A percentile compares a stretch with the other conserved stretches of the same genome.
Evolutionary conservation across 2,113 vertebrate genomes (phyloP).

Genomic region (Andinoacara biseriatus): DNA sequence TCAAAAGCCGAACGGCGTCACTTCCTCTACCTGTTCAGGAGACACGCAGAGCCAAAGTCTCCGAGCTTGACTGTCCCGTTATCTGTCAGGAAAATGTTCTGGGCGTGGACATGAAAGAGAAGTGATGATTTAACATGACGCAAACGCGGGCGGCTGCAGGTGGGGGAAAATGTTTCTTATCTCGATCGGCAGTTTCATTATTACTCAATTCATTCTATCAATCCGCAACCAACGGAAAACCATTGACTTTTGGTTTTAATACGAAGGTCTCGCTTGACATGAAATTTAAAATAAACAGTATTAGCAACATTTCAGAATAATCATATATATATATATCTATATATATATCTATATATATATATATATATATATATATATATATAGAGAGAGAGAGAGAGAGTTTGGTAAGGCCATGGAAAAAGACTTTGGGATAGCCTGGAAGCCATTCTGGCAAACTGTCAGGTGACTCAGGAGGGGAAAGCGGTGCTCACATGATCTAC

Average conservation of each 20-base stretch:
- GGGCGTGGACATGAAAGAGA: conserved; percentile 41
- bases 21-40: conserved; percentile 86
- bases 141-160: conserved; percentile 5
- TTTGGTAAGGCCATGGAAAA: no score
- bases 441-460: no score
- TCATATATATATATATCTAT: no score
- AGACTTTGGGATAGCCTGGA: no score
- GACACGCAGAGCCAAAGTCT: conserved; percentile 92
- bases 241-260: background rate
- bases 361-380: no score
- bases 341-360: no score
- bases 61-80: conserved; percentile 88
- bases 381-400: no score
- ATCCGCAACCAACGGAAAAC: conserved; percentile 8
- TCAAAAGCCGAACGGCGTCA: background rate
- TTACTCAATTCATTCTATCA: conserved; percentile 31
- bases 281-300: background rate
- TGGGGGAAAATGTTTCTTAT: conserved; percentile 12
- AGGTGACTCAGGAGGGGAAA: no score
- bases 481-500: no score
- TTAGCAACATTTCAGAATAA: background rate
- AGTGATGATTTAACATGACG: conserved; percentile 9
- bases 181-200: conserved; percentile 26
- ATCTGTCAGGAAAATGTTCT: conserved; percentile 93
- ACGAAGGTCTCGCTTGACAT: background rate